Conservation (phyloP, 2,888 invertebrate genomes). For the Marasmarcha lunaedactyla region DNA sequence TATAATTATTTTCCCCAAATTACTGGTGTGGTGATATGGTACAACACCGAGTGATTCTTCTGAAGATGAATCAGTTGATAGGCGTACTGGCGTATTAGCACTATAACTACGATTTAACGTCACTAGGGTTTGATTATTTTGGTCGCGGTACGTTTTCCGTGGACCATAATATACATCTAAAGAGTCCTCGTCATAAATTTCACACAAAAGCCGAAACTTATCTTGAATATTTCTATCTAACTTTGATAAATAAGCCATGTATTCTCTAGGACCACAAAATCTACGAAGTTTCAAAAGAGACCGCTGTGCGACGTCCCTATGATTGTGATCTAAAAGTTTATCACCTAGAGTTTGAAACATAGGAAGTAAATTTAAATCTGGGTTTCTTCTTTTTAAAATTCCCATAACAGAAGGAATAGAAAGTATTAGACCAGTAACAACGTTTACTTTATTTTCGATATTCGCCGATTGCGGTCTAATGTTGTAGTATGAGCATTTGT, state of each 20-base stretch:
- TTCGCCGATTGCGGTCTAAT: slow-evolving; percentile 64
- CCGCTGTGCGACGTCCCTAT: slow-evolving; percentile 78
- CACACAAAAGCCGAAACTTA: slow-evolving; percentile 53
- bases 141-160: slow-evolving; percentile 34
- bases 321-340: slow-evolving; percentile 59
- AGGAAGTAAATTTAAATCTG: slow-evolving; percentile 55
- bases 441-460: slow-evolving; percentile 58
- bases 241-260: slow-evolving; percentile 66
- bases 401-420: slow-evolving; percentile 74
- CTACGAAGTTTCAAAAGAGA: slow-evolving; percentile 78
- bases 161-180: slow-evolving; percentile 58
- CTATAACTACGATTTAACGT: slow-evolving; percentile 47
- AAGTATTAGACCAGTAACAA: slow-evolving; percentile 75
- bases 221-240: slow-evolving; percentile 60
- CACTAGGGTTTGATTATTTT: slow-evolving; percentile 35
- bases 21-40: slow-evolving; percentile 49
- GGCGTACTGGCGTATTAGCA: slow-evolving; percentile 34
- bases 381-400: slow-evolving; percentile 61
- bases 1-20: slow-evolving; percentile 76
- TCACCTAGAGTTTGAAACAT: slow-evolving; percentile 66
- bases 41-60: slow-evolving; percentile 68
- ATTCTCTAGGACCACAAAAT: slow-evolving; percentile 74
- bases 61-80: slow-evolving; percentile 65
- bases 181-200: slow-evolving; percentile 57
- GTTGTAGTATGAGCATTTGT: slow-evolving; percentile 74